A percentile compares a stretch with the other conserved stretches of the same genome.
phyloP scores from a whole-genome alignment of 2,113 vertebrate species.

The Rafetus swinhoei region DNA sequence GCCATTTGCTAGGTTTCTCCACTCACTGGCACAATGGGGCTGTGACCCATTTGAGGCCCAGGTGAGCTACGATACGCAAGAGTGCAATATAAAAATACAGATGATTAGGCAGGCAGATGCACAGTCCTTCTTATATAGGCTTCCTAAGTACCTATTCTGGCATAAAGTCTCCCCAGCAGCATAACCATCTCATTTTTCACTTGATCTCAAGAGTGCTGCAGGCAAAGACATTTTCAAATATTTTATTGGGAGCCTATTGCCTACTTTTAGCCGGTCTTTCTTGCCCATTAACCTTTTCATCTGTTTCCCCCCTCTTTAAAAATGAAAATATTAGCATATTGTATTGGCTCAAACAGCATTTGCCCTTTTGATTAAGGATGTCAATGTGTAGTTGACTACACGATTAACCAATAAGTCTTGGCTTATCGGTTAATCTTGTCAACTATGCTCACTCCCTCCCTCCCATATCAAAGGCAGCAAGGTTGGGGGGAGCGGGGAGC shows the following conservation, averaged over 20 bases:
- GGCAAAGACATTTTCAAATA: constrained; percentile 2
- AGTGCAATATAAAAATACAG: neutral
- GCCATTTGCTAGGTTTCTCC: neutral
- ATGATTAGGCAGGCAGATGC: neutral
- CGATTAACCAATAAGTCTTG: no score
- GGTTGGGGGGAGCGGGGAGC: no score
- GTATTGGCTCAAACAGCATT: neutral
- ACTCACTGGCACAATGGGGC: neutral
- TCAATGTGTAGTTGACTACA: no score
- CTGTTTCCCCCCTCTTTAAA: constrained; percentile 4
- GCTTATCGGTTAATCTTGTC: no score
- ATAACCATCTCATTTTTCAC: neutral
- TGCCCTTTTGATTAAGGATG: constrained; percentile 10
- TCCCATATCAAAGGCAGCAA: no score
- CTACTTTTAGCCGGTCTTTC: constrained; percentile 11
- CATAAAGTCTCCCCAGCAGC: rapidly evolving
- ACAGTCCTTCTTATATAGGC: neutral
- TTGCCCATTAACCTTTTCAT: neutral
- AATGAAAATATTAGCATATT: neutral
- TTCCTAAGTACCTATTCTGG: neutral
- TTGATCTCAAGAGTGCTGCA: neutral
- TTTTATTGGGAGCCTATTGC: neutral
- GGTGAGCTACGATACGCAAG: neutral
- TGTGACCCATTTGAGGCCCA: neutral
- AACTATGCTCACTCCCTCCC: no score